phyloP scores from a whole-genome alignment of 1,140 invertebrate genomes.

The Hydropsyche tenuis region DNA sequence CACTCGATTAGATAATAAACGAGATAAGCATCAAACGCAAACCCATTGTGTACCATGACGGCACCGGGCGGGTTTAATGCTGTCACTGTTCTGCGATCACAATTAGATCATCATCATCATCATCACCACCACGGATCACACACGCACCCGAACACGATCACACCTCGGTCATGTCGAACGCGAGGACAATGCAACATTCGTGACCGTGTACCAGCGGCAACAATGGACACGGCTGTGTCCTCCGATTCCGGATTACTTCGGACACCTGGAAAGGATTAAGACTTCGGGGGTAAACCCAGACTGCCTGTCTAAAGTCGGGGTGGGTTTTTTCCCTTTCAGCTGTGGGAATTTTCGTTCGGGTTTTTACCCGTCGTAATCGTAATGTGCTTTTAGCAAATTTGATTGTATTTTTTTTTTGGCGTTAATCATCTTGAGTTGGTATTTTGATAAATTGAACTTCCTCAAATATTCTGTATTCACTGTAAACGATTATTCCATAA shows the following conservation, averaged over 20 bases:
- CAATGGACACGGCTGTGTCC: constrained; percentile 10
- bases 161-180: too few relatives aligned
- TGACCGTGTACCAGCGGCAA: background rate
- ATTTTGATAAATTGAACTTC: background rate
- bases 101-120: constrained; percentile 17
- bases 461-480: constrained; percentile 8
- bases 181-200: too few relatives aligned
- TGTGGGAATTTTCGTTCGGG: too few relatives aligned
- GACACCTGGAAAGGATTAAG: constrained; percentile 18
- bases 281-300: background rate
- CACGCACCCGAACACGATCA: too few relatives aligned
- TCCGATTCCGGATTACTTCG: background rate
- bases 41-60: background rate
- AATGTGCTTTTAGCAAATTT: too few relatives aligned
- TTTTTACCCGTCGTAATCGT: too few relatives aligned
- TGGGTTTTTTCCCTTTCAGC: too few relatives aligned
- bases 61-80: constrained; percentile 1
- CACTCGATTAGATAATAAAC: too few relatives aligned
- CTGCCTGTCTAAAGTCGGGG: background rate
- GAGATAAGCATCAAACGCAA: background rate
- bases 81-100: background rate
- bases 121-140: too few relatives aligned
- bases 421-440: too few relatives aligned
- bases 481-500: constrained; percentile 27
- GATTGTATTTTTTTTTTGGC: too few relatives aligned